Conservation (phyloP, 2,797 vertebrate genomes). For the Epinephelus malabaricus region DNA sequence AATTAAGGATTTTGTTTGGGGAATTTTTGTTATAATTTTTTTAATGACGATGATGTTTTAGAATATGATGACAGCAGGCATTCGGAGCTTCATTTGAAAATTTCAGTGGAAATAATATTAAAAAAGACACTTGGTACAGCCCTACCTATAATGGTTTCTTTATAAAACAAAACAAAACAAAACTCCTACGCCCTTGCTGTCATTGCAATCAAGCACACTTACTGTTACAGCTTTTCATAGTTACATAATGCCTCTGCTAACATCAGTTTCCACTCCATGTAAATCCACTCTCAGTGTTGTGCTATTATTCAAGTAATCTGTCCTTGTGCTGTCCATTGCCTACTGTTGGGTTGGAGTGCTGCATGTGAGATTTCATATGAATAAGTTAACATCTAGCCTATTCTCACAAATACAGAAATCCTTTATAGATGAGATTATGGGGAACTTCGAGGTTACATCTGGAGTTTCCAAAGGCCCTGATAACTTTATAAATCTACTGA, state of each 20-base stretch:
- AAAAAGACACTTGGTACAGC: too few relatives aligned
- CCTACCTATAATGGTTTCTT: background rate
- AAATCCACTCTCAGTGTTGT: constrained; percentile 24
- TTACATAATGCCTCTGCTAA: constrained; percentile 32
- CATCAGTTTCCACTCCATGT: constrained; percentile 15
- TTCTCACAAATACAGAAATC: background rate
- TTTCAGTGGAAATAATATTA: too few relatives aligned
- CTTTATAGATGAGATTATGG: background rate
- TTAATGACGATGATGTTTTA: too few relatives aligned
- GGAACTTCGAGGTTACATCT: background rate
- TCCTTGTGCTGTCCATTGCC: constrained; percentile 48
- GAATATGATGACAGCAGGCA: too few relatives aligned
- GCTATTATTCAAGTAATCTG: constrained; percentile 34
- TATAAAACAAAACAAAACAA: background rate
- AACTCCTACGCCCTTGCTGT: constrained; percentile 1
- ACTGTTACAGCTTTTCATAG: constrained; percentile 25
- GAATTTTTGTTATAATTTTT: too few relatives aligned
- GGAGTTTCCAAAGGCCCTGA: background rate
- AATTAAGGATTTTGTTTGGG: too few relatives aligned
- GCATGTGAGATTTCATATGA: constrained; percentile 33
- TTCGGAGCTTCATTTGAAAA: too few relatives aligned
- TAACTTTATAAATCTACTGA: background rate
- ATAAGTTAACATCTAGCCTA: background rate
- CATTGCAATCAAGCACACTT: constrained; percentile 13
- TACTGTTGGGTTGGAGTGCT: constrained; percentile 59